phyloP scores from a whole-genome alignment of 2,797 vertebrate species.

The Alfaro cultratus region DNA sequence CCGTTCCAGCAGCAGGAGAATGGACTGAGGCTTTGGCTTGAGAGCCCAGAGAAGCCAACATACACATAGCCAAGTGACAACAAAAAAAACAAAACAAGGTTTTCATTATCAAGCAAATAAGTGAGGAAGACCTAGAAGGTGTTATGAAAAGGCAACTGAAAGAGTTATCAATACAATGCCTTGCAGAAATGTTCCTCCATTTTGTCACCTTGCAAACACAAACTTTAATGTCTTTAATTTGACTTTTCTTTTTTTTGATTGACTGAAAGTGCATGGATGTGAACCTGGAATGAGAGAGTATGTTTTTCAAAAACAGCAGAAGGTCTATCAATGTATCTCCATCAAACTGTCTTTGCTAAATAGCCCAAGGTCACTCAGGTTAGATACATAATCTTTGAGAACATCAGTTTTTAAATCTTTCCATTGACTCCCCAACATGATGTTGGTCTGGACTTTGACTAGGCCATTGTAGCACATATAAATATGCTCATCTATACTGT shows the following conservation, averaged over 20 bases:
- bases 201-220: not conserved
- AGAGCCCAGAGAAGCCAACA: constrained; percentile 63
- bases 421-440: not conserved
- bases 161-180: not conserved
- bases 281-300: not conserved
- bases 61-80: constrained; percentile 49
- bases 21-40: constrained; percentile 56
- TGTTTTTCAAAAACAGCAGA: not conserved
- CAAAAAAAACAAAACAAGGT: constrained; percentile 29
- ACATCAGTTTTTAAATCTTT: not conserved
- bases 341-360: not conserved
- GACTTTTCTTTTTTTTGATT: not conserved
- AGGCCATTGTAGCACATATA: not conserved
- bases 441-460: not conserved
- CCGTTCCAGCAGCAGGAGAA: constrained; percentile 32
- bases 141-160: constrained; percentile 28
- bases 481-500: not conserved
- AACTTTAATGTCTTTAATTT: not conserved
- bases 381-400: not conserved
- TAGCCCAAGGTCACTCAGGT: not conserved
- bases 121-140: not conserved
- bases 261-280: not conserved
- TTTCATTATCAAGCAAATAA: not conserved
- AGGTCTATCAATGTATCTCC: not conserved
- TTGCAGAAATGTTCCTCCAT: not conserved